phyloP scores from a whole-genome alignment of 2,888 invertebrate species.

The Yponomeuta plumbellus region DNA sequence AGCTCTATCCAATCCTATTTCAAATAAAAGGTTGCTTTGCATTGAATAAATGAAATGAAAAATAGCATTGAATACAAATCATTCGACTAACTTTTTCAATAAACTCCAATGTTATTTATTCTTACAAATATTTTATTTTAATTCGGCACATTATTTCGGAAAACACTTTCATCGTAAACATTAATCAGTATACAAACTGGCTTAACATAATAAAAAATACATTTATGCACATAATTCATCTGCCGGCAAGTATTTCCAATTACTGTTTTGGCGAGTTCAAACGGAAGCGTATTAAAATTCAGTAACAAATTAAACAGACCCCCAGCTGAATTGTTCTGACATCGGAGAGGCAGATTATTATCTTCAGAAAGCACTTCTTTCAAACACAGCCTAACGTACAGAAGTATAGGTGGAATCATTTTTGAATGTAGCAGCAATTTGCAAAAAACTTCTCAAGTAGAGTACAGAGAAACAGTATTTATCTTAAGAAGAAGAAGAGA shows the following conservation, averaged over 20 bases:
- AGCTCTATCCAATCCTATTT: too few relatives aligned
- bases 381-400: background rate
- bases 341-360: background rate
- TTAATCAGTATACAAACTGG: background rate
- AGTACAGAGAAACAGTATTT: too few relatives aligned
- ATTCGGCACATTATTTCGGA: background rate
- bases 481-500: too few relatives aligned
- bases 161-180: background rate
- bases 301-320: background rate
- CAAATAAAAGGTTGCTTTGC: too few relatives aligned
- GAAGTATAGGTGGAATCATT: background rate
- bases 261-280: background rate
- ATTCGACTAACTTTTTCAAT: too few relatives aligned
- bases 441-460: too few relatives aligned
- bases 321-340: conserved; percentile 2
- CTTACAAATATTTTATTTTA: too few relatives aligned
- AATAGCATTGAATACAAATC: too few relatives aligned
- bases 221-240: conserved; percentile 2
- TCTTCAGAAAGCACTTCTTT: background rate
- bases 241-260: background rate
- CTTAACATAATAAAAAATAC: background rate
- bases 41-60: too few relatives aligned
- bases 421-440: too few relatives aligned
- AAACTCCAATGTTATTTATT: too few relatives aligned
- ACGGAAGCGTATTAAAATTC: background rate